Base-by-base conservation (phyloP, 37 sponge, comb jelly and placozoan species). In the Spongilla lacustris region DNA sequence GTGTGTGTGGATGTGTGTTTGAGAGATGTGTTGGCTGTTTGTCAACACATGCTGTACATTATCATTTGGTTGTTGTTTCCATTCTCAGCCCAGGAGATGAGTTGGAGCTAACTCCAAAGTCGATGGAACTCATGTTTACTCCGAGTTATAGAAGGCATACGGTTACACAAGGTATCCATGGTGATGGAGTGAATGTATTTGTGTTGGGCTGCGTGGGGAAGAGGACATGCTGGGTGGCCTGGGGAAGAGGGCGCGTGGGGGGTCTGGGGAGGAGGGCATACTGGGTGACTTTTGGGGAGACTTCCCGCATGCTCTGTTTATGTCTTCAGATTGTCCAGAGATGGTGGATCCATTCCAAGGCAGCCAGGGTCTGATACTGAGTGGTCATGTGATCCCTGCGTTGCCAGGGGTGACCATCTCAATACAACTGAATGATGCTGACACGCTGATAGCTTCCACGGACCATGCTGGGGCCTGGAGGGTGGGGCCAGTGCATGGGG, bases 291-390 rank as follows among this genome's bases (percentile, higher is more conserved):
- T 17, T 58, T 58, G 12, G 19, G 21, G 19, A 17, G 58, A 17
- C 21, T 17, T 17, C 19, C 58, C 1, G 19, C 58, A 10, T 14
- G 14, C 19, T 24, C 11, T 77, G 37, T 27, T 35, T 36, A 22
- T 26, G 11, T 6, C 30, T 24, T 50, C 46, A 89, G 93, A 81
- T 22, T 96, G 96, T 79, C 93, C 96, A 21, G 88, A 96, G 58
- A 23, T 11, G 4, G 81, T 92, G 25, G 69, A 88, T 30, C 58
- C 88, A 30, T 87, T 93, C 77, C 30, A 75, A 33, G 91, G 93
- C 24, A 90, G 89, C 41, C 78, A n/a, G 5, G 96, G 96, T 0
- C 50, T 89, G 67, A 69, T 87, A 21, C 37, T 96, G 21, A 70
- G 9, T 1, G 96, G 96, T 22, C 71, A 68, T 22, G 83, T 96